Base-by-base conservation (phyloP, 2,888 invertebrate genomes). In the Calephelis perditalis region DNA sequence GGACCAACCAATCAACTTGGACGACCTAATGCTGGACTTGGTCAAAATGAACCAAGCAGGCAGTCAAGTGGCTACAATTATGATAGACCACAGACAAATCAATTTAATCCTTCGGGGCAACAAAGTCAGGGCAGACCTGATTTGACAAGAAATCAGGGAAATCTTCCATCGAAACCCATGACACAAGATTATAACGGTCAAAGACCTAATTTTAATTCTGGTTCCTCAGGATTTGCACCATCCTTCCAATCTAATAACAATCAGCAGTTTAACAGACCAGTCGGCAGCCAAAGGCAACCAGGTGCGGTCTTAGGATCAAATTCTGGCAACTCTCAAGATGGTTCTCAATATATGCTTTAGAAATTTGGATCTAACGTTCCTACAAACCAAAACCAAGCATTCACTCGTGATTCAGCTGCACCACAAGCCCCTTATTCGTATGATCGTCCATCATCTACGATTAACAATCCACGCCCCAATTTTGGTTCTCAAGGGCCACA, bases 371-470 rank as follows among this genome's bases (percentile, higher is more conserved):
- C 58, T 49, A 15, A 46, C 45, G 56, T 46, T n/a, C 37, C 58
- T 7, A 56, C 62, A 46, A 46, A 56, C 44, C 56, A 56, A 59
- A 59, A 40, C 8, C 56, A 57, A 55, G 58, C 59, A 61, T 52
- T 52, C 36, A 7, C 57, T 12, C 57, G 59, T 40, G 61, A 35
- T 26, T 47, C 65, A 56, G 57, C 46, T 26, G 47, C 45, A 54
- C 43, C 54, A 46, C 65, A 65, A 58, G 65, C 63, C 1, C 67
- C 65, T 5, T 67, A 69, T 36, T 62, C 65, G 15, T 69, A 67
- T 49, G 56, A 67, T 37, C 60, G 61, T 12, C 68, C 68, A 35
- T 49, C 52, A 7, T 54, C 52, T 54, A 6, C 52, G 35, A 35
- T 54, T 54, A 54, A 0, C 11, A 54, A 54, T 11, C 35, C 11